Percentiles rank a stretch among this genome's conserved stretches.
These are phyloP conservation scores for Hylia prasina DNA, from an alignment of 2,113 vertebrate genomes.

Conservation along the genomic window DNA sequence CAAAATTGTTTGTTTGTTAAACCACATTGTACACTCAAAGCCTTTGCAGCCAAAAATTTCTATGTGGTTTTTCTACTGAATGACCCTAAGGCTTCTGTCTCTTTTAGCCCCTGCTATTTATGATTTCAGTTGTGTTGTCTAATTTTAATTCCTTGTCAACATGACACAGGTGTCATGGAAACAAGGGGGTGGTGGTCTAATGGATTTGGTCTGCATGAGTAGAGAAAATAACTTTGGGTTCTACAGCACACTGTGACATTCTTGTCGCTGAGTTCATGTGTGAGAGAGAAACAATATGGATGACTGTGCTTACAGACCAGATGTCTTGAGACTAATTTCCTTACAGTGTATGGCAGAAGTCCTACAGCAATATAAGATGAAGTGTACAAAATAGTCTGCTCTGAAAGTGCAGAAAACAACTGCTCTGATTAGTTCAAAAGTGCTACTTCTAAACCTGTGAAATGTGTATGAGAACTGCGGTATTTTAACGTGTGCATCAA, in stretches of 20 bases:
- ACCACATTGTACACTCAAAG: background rate
- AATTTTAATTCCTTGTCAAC: background rate
- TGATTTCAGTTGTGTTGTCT: background rate
- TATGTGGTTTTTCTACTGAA: background rate
- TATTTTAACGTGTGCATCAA: background rate
- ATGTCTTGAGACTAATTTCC: background rate
- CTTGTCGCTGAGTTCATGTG: accelerated
- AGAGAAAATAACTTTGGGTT: background rate
- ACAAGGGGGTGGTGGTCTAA: background rate
- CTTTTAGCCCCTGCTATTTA: background rate
- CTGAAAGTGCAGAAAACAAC: background rate
- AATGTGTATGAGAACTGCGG: background rate
- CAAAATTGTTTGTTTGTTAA: background rate
- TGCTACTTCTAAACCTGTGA: background rate
- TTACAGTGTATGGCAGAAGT: background rate
- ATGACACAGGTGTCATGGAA: background rate
- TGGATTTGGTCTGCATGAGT: background rate
- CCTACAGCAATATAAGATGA: background rate
- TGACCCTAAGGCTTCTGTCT: background rate
- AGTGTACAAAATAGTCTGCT: background rate
- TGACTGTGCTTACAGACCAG: background rate
- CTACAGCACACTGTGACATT: background rate
- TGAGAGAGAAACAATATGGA: background rate
- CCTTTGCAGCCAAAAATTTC: background rate
- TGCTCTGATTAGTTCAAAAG: background rate